These are phyloP conservation scores for Ictalurus punctatus DNA, from an alignment of 2,113 vertebrate genomes.

Conservation along the genomic window DNA sequence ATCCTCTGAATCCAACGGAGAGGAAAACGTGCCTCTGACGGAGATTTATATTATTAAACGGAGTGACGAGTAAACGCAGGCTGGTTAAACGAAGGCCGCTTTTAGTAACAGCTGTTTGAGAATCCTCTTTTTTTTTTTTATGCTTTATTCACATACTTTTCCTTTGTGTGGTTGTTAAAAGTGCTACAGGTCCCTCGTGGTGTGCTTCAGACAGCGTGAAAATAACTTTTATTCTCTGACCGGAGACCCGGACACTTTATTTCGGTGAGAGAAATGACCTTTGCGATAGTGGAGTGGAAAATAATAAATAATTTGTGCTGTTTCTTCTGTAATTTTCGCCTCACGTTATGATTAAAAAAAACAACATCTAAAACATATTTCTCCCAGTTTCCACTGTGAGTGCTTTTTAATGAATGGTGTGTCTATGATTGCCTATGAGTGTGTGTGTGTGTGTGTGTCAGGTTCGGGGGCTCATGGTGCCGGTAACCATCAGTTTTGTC, in stretches of 20 bases:
- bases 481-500: conserved; percentile 41
- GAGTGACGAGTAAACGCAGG: background rate
- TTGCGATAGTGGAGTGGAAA: background rate
- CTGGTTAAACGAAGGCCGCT: background rate
- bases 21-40: background rate
- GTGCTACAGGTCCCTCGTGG: no score
- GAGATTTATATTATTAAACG: background rate
- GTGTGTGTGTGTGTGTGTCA: background rate
- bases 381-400: background rate
- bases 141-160: background rate
- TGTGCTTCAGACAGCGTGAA: background rate
- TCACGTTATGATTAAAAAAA: background rate
- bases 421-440: background rate
- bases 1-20: background rate
- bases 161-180: background rate
- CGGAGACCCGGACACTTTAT: background rate
- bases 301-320: background rate
- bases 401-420: background rate
- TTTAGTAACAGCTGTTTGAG: background rate
- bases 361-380: background rate
- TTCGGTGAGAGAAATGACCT: background rate
- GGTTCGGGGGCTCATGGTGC: conserved; percentile 41
- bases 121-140: background rate
- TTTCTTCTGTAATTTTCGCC: background rate
- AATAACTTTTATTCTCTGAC: background rate